Percentiles rank a stretch among this genome's conserved stretches.
These are phyloP conservation scores for Amiota mariae DNA, from an alignment of 2,888 invertebrate genomes.

Conservation along the genomic window DNA sequence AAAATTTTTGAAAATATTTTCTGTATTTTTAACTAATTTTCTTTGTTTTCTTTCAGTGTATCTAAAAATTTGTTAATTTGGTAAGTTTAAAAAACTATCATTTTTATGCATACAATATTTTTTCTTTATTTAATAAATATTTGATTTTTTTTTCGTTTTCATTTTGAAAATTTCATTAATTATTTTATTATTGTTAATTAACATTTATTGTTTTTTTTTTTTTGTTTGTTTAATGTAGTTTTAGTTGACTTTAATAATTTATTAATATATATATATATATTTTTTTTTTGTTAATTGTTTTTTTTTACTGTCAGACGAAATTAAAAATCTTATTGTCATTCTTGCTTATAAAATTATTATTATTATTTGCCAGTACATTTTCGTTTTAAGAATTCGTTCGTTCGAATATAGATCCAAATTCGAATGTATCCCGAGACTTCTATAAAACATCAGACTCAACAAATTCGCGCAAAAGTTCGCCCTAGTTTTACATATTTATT, in stretches of 20 bases:
- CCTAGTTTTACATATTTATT: too few relatives aligned
- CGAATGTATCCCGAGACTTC: too few relatives aligned
- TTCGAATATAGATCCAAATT: background rate
- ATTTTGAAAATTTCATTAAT: background rate
- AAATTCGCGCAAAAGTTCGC: too few relatives aligned
- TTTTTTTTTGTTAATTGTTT: background rate
- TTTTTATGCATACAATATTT: constrained; percentile 7
- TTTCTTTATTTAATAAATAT: constrained; percentile 1
- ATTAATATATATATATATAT: background rate
- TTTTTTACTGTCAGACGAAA: constrained; percentile 24
- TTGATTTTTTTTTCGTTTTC: constrained; percentile 3
- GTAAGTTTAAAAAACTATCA: constrained; percentile 21
- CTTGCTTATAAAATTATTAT: constrained; percentile 26
- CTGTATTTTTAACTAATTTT: constrained; percentile 30
- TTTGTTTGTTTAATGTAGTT: constrained; percentile 5
- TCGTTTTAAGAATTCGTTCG: constrained; percentile 20
- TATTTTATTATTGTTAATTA: background rate
- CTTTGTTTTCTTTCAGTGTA: constrained; percentile 14
- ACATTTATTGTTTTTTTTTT: background rate
- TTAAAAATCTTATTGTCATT: constrained; percentile 27
- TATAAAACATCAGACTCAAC: too few relatives aligned
- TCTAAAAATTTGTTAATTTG: constrained; percentile 23
- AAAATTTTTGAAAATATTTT: constrained; percentile 28
- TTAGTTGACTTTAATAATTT: constrained; percentile 10
- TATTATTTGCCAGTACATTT: constrained; percentile 28